Conservation (phyloP, 2,797 vertebrate genomes). For the Sphaeramia orbicularis region DNA sequence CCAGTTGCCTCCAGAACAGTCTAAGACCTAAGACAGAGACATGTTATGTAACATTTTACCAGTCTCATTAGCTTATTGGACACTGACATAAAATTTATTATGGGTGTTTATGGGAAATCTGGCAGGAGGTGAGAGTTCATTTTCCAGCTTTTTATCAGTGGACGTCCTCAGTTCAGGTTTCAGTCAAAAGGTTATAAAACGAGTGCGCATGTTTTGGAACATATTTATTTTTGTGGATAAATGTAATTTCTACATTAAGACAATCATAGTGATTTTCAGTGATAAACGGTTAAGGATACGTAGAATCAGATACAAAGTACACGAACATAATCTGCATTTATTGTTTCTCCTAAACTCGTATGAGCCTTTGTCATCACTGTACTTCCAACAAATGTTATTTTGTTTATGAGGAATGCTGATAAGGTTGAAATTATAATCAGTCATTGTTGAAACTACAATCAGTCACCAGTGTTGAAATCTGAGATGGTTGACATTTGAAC, state of each 20-base stretch:
- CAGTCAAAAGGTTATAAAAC: too few species aligned
- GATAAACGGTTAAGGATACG: too few species aligned
- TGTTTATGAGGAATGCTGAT: slow-evolving; percentile 23
- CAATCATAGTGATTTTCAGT: too few species aligned
- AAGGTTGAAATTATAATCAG: slow-evolving; percentile 23
- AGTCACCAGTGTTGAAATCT: slow-evolving; percentile 30
- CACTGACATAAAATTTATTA: slow-evolving; percentile 17
- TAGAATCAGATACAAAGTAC: too few species aligned
- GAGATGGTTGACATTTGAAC: slow-evolving; percentile 34
- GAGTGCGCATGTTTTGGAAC: too few species aligned
- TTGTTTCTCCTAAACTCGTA: background rate
- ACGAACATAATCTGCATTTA: background rate
- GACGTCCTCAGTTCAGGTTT: background rate
- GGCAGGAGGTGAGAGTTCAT: slow-evolving; percentile 3
- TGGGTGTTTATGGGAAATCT: slow-evolving; percentile 9
- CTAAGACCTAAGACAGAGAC: slow-evolving; percentile 29
- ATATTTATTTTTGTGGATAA: too few species aligned
- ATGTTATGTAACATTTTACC: slow-evolving; percentile 20
- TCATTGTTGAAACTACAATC: slow-evolving; percentile 38
- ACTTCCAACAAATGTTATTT: background rate
- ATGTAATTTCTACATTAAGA: too few species aligned
- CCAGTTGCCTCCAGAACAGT: slow-evolving; percentile 19
- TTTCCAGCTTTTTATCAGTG: slow-evolving; percentile 9
- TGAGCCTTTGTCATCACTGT: background rate
- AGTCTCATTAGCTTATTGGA: slow-evolving; percentile 11